Evolutionary conservation across 2,888 invertebrate genomes (phyloP), one percentile per base, ranked within the genome.

Genomic region (Carcina quercana): DNA sequence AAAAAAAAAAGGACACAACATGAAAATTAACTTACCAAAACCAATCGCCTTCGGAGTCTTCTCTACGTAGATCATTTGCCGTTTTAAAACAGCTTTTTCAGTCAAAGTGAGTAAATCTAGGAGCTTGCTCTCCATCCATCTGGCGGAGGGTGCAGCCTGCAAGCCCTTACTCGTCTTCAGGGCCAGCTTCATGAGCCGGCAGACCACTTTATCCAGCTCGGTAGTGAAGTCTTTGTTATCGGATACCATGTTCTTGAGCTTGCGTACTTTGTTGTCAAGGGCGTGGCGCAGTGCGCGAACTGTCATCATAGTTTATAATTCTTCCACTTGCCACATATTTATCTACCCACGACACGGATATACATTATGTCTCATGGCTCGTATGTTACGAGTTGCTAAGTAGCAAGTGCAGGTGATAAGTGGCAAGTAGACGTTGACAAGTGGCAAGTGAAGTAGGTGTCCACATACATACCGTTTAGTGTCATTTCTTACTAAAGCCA

Each of bases 51-150:
- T 60, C 1, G 56, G 50, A 35, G 53, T 60, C 21, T 40, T 56
- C 13, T 70, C 61, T 19, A 70, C 45, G 15, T 50, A 64, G 19
- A 53, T 45, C 34, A 41, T 57, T 44, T 61, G 69, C 28, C 70
- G 62, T 32, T 64, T 50, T 25, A 69, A 60, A 25, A 82, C 70
- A 2, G 79, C 62, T 28, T 70, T 80, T 35, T 82, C 82, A 0
- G 80, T 70, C 13, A 82, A 51, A 1, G 68, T 66, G 2, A 83
- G 58, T 1, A 83, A 46, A 30, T 80, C 80, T 1, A 76, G 49
- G 15, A 82, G 51, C 44, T 80, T 82, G 47, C 59, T 66, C 40
- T 78, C 72, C 59, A 80, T 58, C 82, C 82, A 82, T 21, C 47
- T 57, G 0, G 67, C 43, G 0, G 74, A 63, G 1, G 72, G 69